Conservation (phyloP, 2,888 invertebrate species). For the Griposia aprilina region DNA sequence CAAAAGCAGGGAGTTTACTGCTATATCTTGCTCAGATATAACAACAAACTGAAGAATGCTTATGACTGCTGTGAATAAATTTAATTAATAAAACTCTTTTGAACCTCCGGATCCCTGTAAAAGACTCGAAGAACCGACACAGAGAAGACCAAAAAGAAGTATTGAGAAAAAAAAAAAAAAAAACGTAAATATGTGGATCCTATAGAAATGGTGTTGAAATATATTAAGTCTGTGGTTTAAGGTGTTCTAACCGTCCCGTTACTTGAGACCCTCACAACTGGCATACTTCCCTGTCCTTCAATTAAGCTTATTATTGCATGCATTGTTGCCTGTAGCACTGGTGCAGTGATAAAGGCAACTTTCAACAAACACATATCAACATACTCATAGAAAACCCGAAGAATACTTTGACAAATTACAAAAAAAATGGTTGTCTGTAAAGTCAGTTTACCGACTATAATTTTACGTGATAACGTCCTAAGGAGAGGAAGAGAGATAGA, state of each 20-base stretch:
- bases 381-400: neutral
- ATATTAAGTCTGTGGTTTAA: slow-evolving; percentile 64
- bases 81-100: slow-evolving; percentile 52
- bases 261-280: slow-evolving; percentile 72
- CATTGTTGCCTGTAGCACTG: slow-evolving; percentile 76
- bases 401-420: neutral
- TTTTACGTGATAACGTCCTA: too few species aligned
- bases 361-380: slow-evolving; percentile 72
- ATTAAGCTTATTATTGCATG: slow-evolving; percentile 85
- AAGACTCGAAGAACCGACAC: slow-evolving; percentile 67
- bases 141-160: slow-evolving; percentile 65
- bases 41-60: slow-evolving; percentile 61
- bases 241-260: slow-evolving; percentile 62
- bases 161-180: slow-evolving; percentile 62
- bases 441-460: too few species aligned
- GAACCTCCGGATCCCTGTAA: slow-evolving; percentile 78
- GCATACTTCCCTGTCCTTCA: slow-evolving; percentile 88
- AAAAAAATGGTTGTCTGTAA: neutral
- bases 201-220: slow-evolving; percentile 72
- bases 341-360: slow-evolving; percentile 73
- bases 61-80: slow-evolving; percentile 66
- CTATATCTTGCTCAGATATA: slow-evolving; percentile 66
- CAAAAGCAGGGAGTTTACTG: slow-evolving; percentile 73
- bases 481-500: too few species aligned
- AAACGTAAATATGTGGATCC: slow-evolving; percentile 69